Percentiles rank a stretch among this genome's conserved stretches.
phyloP scores from a whole-genome alignment of 2,797 vertebrate species.

The Hoplostethus mediterraneus region DNA sequence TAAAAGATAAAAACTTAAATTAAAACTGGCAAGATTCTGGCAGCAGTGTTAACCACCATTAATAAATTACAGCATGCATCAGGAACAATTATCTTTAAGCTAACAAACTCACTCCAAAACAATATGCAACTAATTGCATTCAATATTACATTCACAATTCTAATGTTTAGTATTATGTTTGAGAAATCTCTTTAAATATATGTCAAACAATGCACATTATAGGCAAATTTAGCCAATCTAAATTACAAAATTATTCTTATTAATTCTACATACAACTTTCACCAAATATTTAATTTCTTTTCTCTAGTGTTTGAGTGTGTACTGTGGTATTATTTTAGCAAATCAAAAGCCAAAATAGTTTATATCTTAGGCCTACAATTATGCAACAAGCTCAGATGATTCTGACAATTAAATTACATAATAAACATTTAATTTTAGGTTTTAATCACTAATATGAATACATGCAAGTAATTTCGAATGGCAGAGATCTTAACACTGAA shows the following conservation, averaged over 20 bases:
- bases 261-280: neutral
- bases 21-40: conserved; percentile 7
- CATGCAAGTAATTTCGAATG: neutral
- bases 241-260: conserved; percentile 5
- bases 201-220: neutral
- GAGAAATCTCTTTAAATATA: neutral
- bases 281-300: conserved; percentile 5
- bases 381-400: conserved; percentile 5
- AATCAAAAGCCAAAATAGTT: conserved; percentile 3
- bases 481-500: conserved; percentile 4
- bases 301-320: neutral
- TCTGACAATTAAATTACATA: conserved; percentile 26
- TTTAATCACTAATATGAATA: neutral
- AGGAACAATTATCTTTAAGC: neutral
- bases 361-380: conserved; percentile 18
- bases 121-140: conserved; percentile 3
- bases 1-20: neutral
- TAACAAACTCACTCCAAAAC: neutral
- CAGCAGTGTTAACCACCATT: conserved; percentile 2
- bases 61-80: neutral
- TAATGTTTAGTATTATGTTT: no score
- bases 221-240: conserved; percentile 10
- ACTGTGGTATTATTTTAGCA: conserved; percentile 4
- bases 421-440: neutral
- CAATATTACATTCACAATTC: no score